A percentile compares a stretch with the other conserved stretches of the same genome.
These are phyloP conservation scores for Creontiades dilutus DNA, from an alignment of 2,888 invertebrate species.

Conservation along the genomic window DNA sequence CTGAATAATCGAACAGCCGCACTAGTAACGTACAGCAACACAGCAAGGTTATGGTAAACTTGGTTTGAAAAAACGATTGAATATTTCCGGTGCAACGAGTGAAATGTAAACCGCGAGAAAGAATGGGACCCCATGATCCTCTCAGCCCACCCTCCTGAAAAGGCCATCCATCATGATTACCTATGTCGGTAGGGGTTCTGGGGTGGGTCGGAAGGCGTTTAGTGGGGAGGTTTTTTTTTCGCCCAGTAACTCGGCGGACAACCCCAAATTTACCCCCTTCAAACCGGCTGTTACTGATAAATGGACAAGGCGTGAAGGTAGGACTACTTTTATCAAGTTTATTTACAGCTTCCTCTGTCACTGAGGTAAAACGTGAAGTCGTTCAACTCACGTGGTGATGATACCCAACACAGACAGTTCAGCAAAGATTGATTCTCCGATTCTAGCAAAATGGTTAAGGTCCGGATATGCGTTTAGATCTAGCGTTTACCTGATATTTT, in stretches of 20 bases:
- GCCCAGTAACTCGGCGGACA: slow-evolving; percentile 46
- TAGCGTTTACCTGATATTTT: too few relatives aligned
- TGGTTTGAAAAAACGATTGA: neutral
- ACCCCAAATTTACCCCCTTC: slow-evolving; percentile 57
- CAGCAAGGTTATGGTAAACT: too few relatives aligned
- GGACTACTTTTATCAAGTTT: slow-evolving; percentile 61
- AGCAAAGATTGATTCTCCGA: too few relatives aligned
- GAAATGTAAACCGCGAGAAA: neutral
- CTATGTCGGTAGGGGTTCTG: slow-evolving; percentile 4
- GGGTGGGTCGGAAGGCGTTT: slow-evolving; percentile 43
- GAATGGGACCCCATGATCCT: slow-evolving; percentile 14
- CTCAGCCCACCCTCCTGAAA: neutral
- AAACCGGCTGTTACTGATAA: slow-evolving; percentile 60
- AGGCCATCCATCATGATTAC: slow-evolving; percentile 66
- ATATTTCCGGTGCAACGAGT: neutral
- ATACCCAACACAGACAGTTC: too few relatives aligned
- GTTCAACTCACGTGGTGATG: neutral
- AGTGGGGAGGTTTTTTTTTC: slow-evolving; percentile 34
- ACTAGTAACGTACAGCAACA: too few relatives aligned
- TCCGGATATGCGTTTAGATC: too few relatives aligned
- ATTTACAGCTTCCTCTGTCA: slow-evolving; percentile 48
- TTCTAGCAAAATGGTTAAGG: too few relatives aligned
- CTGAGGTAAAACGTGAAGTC: neutral
- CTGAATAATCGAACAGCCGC: too few relatives aligned
- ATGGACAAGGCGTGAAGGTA: slow-evolving; percentile 29